phyloP scores from a whole-genome alignment of 2,888 invertebrate genomes.

The Macropis europaea region DNA sequence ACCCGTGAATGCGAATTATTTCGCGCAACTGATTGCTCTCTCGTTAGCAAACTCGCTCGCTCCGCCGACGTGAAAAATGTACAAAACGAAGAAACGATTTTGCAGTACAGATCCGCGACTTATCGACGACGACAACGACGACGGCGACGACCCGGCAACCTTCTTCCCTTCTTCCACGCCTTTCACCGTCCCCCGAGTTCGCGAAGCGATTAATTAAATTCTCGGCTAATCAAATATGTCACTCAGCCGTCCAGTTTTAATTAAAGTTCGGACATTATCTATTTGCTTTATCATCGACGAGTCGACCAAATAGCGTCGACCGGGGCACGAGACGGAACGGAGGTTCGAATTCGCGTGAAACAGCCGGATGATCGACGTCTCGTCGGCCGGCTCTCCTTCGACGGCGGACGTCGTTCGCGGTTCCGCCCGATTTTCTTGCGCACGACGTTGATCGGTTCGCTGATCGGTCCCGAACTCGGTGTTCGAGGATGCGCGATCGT shows the following conservation, averaged over 20 bases:
- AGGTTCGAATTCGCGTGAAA: slow-evolving; percentile 1
- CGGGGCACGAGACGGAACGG: slow-evolving; percentile 53
- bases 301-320: slow-evolving; percentile 71
- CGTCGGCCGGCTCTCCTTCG: neutral
- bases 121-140: slow-evolving; percentile 66
- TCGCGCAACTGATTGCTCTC: slow-evolving; percentile 71
- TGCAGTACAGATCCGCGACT: slow-evolving; percentile 75
- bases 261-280: slow-evolving; percentile 80
- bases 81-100: slow-evolving; percentile 59
- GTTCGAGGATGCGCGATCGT: neutral
- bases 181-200: slow-evolving; percentile 57
- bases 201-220: slow-evolving; percentile 80
- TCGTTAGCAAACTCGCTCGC: slow-evolving; percentile 66
- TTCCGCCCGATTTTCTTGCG: no score
- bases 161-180: slow-evolving; percentile 23
- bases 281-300: slow-evolving; percentile 79
- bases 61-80: slow-evolving; percentile 36
- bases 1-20: slow-evolving; percentile 60
- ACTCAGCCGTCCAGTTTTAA: slow-evolving; percentile 80
- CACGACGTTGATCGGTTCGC: neutral
- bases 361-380: slow-evolving; percentile 56
- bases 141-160: slow-evolving; percentile 3
- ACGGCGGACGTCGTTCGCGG: no score
- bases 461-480: neutral
- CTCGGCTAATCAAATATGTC: slow-evolving; percentile 80